phyloP scores from a whole-genome alignment of 2,797 vertebrate species.

The Allobates femoralis region DNA sequence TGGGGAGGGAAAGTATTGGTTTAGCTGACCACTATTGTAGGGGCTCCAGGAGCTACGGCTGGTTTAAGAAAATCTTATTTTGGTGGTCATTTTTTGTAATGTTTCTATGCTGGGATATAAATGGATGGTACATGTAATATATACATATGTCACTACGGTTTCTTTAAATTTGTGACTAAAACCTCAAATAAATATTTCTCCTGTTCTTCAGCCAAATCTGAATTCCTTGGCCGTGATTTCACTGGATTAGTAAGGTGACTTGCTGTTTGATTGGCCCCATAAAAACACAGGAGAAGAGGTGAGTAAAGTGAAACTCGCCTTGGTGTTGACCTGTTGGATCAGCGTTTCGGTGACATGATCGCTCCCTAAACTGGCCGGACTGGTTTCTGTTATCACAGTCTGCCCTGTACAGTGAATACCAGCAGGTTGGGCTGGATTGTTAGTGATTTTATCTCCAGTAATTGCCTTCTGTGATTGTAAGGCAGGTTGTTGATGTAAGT shows the following conservation, averaged over 20 bases:
- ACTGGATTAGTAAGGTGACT: neutral
- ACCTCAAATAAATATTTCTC: constrained; percentile 6
- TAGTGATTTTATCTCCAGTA: constrained; percentile 8
- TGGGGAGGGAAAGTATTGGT: too few species aligned
- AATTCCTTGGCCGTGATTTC: constrained; percentile 26
- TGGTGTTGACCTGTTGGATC: neutral
- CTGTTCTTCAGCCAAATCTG: neutral
- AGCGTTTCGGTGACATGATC: neutral
- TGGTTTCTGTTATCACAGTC: constrained; percentile 32
- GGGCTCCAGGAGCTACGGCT: too few species aligned
- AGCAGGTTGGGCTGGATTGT: constrained; percentile 40
- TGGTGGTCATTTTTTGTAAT: too few species aligned
- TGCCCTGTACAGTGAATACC: neutral
- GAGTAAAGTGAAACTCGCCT: constrained; percentile 48
- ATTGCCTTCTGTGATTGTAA: constrained; percentile 10
- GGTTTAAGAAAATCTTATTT: too few species aligned
- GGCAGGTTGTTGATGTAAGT: constrained; percentile 1
- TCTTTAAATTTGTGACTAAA: neutral
- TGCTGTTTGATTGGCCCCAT: neutral
- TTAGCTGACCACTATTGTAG: too few species aligned
- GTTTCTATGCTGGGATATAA: too few species aligned
- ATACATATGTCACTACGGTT: neutral
- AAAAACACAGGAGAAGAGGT: neutral
- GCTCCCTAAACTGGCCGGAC: constrained; percentile 23
- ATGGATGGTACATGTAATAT: too few species aligned